Conservation (phyloP, 2,113 vertebrate genomes). For the Sinocyclocheilus anophthalmus region DNA sequence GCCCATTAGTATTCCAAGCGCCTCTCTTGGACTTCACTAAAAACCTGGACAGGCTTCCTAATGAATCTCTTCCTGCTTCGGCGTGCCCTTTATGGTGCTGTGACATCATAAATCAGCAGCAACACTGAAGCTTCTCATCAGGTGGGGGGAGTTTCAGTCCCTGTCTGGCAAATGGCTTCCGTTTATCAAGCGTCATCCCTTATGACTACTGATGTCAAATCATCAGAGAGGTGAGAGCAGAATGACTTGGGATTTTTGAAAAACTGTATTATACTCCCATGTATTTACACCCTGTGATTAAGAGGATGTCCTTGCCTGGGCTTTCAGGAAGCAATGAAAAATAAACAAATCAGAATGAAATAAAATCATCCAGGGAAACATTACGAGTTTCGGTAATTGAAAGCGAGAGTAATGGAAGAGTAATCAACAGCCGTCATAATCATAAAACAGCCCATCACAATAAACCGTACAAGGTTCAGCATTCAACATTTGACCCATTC, state of each 20-base stretch:
- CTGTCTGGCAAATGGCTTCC: conserved; percentile 35
- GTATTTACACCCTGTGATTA: conserved; percentile 24
- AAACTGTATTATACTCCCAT: neutral
- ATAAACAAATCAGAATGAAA: conserved; percentile 28
- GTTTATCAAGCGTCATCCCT: conserved; percentile 22
- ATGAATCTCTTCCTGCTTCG: conserved; percentile 71
- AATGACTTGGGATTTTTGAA: conserved; percentile 3
- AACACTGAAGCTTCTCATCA: conserved; percentile 62
- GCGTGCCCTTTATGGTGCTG: conserved; percentile 65
- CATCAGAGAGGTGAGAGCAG: conserved; percentile 18
- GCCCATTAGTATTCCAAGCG: conserved; percentile 72
- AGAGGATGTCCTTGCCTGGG: conserved; percentile 19
- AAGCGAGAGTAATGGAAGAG: conserved; percentile 32
- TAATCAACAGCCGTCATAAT: conserved; percentile 9
- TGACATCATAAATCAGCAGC: conserved; percentile 74
- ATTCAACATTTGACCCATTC: conserved; percentile 18
- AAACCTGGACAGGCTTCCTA: conserved; percentile 71
- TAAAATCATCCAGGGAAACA: conserved; percentile 34
- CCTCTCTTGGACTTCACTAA: conserved; percentile 60
- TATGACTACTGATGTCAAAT: conserved; percentile 51
- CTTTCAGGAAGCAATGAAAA: conserved; percentile 2
- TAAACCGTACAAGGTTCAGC: conserved; percentile 8
- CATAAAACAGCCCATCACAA: conserved; percentile 38
- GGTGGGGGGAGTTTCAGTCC: conserved; percentile 44
- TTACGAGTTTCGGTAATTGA: conserved; percentile 27